Base-by-base conservation (phyloP, 2,888 invertebrate species). In the Tetragonisca angustula region DNA sequence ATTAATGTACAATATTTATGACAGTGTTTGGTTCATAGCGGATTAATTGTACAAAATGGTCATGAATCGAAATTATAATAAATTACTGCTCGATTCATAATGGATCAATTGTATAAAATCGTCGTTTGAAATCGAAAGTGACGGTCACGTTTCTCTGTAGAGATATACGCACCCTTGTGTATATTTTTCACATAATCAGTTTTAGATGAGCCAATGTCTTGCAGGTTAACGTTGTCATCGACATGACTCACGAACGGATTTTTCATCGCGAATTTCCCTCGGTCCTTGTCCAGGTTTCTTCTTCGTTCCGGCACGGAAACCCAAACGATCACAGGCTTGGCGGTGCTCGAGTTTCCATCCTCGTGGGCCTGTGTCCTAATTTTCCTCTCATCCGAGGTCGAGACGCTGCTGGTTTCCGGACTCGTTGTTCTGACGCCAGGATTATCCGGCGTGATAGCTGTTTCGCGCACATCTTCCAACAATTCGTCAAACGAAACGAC, bases 151-250 rank as follows among this genome's bases (percentile, higher is more conserved):
- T 36, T 9, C 17, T 27, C 9, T 19, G 9, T 9, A 32, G 32
- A 32, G 4, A 17, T 61, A 17, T 21, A 9, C 15, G 5, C 6
- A 92, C 93, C 92, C 90, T 90, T 91, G 67, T 86, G 88, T 61
- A 90, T 69, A 49, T 90, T 93, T 61, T 93, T 92, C 0, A 91
- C 91, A 74, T 91, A 93, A 79, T 92, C 91, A 5, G 88, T 89
- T 81, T 91, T 90, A 17, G 92, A 85, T 21, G 90, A 78, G 21
- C 80, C 79, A 1, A 84, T 67, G 62, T 83, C 84, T 17, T 75
- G 85, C 73, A 81, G 73, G 61, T 62, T 2, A 15, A 15, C 49
- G 36, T 79, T 65, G 11, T 76, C 81, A 6, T 78, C 67, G 2
- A 74, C 62, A 64, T 84, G 84, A 21, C 77, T 67, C 19, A 84